Evolutionary conservation across 2,797 vertebrate species (phyloP).

Genomic region (Pseudomugil gertrudae): DNA sequence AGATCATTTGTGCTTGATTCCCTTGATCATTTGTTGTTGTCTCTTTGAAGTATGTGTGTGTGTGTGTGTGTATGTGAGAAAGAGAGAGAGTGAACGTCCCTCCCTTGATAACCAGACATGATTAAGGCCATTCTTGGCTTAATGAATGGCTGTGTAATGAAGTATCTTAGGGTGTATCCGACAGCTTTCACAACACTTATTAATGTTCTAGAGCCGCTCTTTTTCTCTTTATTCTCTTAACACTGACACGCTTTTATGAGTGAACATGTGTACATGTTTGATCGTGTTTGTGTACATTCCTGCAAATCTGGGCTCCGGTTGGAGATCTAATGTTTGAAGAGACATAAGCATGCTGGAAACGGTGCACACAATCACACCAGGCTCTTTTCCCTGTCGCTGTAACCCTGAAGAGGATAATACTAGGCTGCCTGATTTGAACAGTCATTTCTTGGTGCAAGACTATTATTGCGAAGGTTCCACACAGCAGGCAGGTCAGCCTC

Average conservation of each 20-base stretch:
- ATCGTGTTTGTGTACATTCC: slow-evolving; percentile 24
- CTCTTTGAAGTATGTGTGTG: slow-evolving; percentile 50
- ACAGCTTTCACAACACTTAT: slow-evolving; percentile 55
- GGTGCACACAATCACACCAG: slow-evolving; percentile 22
- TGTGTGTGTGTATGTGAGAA: background rate
- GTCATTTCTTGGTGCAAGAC: slow-evolving; percentile 66
- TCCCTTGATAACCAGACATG: slow-evolving; percentile 56
- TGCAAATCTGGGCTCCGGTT: slow-evolving; percentile 41
- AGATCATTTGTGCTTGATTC: slow-evolving; percentile 55
- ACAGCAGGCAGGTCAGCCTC: slow-evolving; percentile 72
- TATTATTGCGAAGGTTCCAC: slow-evolving; percentile 76
- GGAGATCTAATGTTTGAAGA: slow-evolving; percentile 44
- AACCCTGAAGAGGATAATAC: slow-evolving; percentile 77
- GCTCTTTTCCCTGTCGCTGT: slow-evolving; percentile 38
- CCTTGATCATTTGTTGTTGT: slow-evolving; percentile 66
- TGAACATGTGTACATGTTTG: slow-evolving; percentile 2
- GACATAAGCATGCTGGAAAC: slow-evolving; percentile 20
- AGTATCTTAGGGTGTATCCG: slow-evolving; percentile 57
- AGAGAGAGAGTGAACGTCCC: slow-evolving; percentile 23
- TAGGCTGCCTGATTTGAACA: slow-evolving; percentile 77
- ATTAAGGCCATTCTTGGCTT: slow-evolving; percentile 69
- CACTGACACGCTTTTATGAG: slow-evolving; percentile 23
- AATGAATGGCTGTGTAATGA: slow-evolving; percentile 71
- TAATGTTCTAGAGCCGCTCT: slow-evolving; percentile 37
- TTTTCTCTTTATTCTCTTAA: slow-evolving; percentile 41